Conservation (phyloP, 2,888 invertebrate genomes). For the Lithophane leautieri region DNA sequence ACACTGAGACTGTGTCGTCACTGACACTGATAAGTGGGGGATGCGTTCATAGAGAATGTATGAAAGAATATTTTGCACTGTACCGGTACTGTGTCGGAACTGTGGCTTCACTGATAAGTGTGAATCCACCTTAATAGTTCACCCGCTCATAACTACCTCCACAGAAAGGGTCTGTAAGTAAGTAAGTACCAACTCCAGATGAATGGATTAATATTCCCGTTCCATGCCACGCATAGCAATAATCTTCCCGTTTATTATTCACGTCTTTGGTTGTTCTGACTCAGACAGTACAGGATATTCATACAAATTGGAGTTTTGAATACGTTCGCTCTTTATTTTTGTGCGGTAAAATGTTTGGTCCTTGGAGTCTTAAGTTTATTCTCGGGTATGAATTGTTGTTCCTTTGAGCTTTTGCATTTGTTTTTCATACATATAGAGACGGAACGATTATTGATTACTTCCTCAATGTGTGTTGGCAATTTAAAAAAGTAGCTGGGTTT, state of each 20-base stretch:
- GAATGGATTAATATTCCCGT: constrained; percentile 61
- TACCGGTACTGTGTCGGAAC: no score
- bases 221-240: constrained; percentile 54
- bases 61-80: no score
- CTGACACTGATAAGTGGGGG: no score
- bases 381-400: background rate
- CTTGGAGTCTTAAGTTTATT: constrained; percentile 8
- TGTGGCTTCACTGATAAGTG: no score
- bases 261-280: constrained; percentile 37
- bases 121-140: no score
- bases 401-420: constrained; percentile 7
- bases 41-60: no score
- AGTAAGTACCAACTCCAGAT: constrained; percentile 22
- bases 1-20: no score
- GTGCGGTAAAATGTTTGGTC: constrained; percentile 14
- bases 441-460: background rate
- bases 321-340: constrained; percentile 38
- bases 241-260: constrained; percentile 57
- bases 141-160: background rate
- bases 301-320: constrained; percentile 52
- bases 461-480: background rate
- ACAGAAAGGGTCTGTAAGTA: constrained; percentile 17
- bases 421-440: background rate
- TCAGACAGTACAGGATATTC: constrained; percentile 46
- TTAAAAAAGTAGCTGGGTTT: background rate